These are phyloP conservation scores for Calosoma granatense DNA, from an alignment of 1,140 invertebrate species.

Conservation along the genomic window DNA sequence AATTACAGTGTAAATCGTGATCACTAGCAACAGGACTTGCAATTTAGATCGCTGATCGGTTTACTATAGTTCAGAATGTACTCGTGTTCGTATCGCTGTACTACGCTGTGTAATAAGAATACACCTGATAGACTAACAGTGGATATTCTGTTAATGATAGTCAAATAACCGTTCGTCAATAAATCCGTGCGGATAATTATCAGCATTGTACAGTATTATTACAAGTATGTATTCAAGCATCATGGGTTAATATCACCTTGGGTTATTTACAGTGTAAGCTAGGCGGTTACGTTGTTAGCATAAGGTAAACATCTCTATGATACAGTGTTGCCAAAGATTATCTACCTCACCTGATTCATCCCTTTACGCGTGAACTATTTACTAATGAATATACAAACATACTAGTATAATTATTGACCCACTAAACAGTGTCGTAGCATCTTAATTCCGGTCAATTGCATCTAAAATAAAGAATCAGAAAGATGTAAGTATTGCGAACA, in stretches of 20 bases:
- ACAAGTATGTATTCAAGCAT: not conserved
- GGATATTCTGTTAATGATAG: not conserved
- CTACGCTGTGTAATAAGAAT: not conserved
- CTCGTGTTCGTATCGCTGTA: not conserved
- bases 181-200: not conserved
- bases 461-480: not conserved
- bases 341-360: not conserved
- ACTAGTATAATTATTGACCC: not conserved
- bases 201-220: not conserved
- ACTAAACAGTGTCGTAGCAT: not conserved
- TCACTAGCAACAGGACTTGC: not conserved
- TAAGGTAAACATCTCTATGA: not conserved
- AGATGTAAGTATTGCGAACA: too few species aligned
- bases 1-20: not conserved
- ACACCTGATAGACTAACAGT: not conserved
- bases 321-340: not conserved
- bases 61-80: not conserved
- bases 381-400: not conserved
- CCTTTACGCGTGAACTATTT: not conserved
- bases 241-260: not conserved
- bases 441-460: not conserved
- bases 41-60: not conserved
- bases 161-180: not conserved
- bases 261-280: not conserved
- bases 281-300: not conserved